These are phyloP conservation scores for Hirtodrosophila histrioides DNA, from an alignment of 2,888 invertebrate species.

Conservation along the genomic window DNA sequence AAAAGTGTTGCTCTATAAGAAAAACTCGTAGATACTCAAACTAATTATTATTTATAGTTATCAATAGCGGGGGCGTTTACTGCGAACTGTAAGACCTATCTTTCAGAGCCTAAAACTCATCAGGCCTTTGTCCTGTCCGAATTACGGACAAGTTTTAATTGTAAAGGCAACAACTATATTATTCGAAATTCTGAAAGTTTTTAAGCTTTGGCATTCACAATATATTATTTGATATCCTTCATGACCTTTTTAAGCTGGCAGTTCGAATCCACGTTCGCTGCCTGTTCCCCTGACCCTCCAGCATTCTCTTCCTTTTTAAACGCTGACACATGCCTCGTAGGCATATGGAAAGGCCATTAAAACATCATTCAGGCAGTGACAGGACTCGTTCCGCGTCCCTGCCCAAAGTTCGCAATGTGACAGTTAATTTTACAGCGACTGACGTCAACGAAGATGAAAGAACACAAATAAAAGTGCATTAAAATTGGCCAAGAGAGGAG, in stretches of 20 bases:
- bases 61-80: no score
- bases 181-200: no score
- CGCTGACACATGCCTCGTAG: slow-evolving; percentile 10
- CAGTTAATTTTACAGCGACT: slow-evolving; percentile 69
- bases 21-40: no score
- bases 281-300: not conserved
- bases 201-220: no score
- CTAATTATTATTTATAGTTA: no score
- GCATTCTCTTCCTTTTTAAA: slow-evolving; percentile 7
- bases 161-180: no score
- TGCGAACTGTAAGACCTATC: no score
- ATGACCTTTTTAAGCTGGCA: not conserved
- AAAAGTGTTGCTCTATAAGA: no score
- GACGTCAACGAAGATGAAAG: slow-evolving; percentile 40
- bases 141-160: no score
- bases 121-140: no score
- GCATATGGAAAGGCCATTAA: slow-evolving; percentile 61
- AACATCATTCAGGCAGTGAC: slow-evolving; percentile 69
- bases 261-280: not conserved
- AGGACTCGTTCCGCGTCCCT: slow-evolving; percentile 36
- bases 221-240: no score
- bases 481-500: slow-evolving; percentile 27
- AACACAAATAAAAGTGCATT: slow-evolving; percentile 42
- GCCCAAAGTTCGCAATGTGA: slow-evolving; percentile 51
- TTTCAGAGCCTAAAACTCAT: no score